Conservation (phyloP, 2,888 invertebrate genomes). For the Netelia fuscicornis region DNA sequence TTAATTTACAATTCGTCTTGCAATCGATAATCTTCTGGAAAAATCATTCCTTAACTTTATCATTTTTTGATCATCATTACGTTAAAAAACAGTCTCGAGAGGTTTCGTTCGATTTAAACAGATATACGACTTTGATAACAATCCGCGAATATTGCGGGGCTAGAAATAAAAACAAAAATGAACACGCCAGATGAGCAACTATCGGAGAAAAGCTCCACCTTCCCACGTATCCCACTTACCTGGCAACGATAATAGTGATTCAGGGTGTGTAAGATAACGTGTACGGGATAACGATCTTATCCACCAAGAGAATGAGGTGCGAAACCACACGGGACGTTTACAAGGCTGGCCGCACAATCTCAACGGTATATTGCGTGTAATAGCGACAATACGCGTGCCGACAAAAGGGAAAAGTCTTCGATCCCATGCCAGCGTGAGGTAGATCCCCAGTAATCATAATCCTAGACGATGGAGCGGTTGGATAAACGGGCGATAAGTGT, state of each 20-base stretch:
- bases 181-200: neutral
- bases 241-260: constrained; percentile 58
- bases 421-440: constrained; percentile 17
- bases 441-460: constrained; percentile 57
- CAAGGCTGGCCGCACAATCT: constrained; percentile 28
- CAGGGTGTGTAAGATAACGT: constrained; percentile 38
- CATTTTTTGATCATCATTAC: too few relatives aligned
- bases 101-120: neutral
- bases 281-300: constrained; percentile 57
- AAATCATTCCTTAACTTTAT: too few relatives aligned
- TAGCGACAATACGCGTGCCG: constrained; percentile 40
- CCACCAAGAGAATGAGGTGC: constrained; percentile 54
- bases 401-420: constrained; percentile 14
- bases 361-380: constrained; percentile 19
- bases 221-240: constrained; percentile 52
- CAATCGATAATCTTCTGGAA: too few relatives aligned
- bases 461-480: constrained; percentile 37
- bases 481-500: constrained; percentile 58
- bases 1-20: too few relatives aligned
- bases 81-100: too few relatives aligned
- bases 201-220: constrained; percentile 25
- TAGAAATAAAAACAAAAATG: neutral
- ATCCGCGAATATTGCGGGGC: neutral
- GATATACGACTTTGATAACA: neutral
- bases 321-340: constrained; percentile 47